phyloP scores from a whole-genome alignment of 2,888 invertebrate species.

The Alentia gelatinosa region DNA sequence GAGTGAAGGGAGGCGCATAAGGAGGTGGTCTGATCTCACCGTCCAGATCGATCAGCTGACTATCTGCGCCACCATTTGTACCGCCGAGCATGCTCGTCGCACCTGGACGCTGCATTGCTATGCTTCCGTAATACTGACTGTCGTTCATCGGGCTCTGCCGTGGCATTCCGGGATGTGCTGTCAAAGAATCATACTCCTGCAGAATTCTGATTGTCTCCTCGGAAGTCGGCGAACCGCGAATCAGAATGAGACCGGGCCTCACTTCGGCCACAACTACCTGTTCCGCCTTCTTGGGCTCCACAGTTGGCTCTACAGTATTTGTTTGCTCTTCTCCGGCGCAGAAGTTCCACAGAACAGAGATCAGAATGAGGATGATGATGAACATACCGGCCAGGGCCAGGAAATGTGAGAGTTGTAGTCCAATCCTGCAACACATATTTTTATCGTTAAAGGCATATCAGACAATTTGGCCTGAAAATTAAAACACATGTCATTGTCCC shows the following conservation, averaged over 20 bases:
- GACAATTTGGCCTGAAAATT: no score
- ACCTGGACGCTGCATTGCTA: background rate
- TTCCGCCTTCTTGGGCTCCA: background rate
- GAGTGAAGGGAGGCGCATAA: constrained; percentile 65
- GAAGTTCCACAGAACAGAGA: constrained; percentile 31
- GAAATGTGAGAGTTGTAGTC: background rate
- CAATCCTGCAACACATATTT: background rate
- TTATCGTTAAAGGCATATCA: no score
- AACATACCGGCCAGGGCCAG: background rate
- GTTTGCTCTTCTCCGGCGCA: constrained; percentile 1
- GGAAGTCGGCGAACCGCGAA: constrained; percentile 8
- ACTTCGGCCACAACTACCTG: constrained; percentile 17
- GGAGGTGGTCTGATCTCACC: background rate
- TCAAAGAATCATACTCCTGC: constrained; percentile 25
- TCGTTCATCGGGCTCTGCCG: background rate
- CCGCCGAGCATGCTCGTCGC: background rate
- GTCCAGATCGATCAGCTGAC: background rate
- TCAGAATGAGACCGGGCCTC: constrained; percentile 7
- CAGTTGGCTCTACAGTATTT: background rate
- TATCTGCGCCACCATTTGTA: background rate
- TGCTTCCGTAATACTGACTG: background rate
- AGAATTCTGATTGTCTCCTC: background rate
- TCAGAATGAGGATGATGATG: background rate
- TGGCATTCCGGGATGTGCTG: background rate
- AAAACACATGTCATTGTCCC: no score